Conservation (phyloP, 1,140 invertebrate genomes). For the Drosophila baimaii region DNA sequence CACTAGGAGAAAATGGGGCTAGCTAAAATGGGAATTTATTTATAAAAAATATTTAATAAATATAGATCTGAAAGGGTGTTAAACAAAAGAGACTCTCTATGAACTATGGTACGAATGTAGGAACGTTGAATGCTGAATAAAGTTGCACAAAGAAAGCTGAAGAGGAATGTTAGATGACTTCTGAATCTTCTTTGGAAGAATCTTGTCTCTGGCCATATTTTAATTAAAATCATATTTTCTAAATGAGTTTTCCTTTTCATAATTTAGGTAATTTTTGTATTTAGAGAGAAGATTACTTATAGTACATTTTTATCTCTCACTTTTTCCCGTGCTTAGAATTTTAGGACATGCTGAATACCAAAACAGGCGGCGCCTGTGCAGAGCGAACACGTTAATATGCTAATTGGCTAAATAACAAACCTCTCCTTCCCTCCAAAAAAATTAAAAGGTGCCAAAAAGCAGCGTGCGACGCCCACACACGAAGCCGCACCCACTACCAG, state of each 20-base stretch:
- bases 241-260: too few relatives aligned
- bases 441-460: constrained; percentile 67
- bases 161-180: too few relatives aligned
- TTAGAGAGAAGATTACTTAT: neutral
- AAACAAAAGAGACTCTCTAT: too few relatives aligned
- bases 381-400: constrained; percentile 56
- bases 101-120: too few relatives aligned
- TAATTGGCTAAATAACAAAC: constrained; percentile 73
- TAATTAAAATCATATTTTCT: too few relatives aligned
- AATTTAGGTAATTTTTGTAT: too few relatives aligned
- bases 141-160: too few relatives aligned
- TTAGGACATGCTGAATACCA: neutral
- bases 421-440: neutral
- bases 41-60: neutral
- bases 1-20: neutral
- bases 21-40: neutral
- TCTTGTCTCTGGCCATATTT: too few relatives aligned
- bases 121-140: too few relatives aligned
- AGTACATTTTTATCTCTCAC: too few relatives aligned
- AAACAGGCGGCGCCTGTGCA: constrained; percentile 29
- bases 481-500: constrained; percentile 41
- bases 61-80: neutral
- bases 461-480: constrained; percentile 63
- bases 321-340: neutral
- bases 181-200: too few relatives aligned